Evolutionary conservation across 1,140 invertebrate genomes (phyloP).

Genomic region (Hermetia illucens): DNA sequence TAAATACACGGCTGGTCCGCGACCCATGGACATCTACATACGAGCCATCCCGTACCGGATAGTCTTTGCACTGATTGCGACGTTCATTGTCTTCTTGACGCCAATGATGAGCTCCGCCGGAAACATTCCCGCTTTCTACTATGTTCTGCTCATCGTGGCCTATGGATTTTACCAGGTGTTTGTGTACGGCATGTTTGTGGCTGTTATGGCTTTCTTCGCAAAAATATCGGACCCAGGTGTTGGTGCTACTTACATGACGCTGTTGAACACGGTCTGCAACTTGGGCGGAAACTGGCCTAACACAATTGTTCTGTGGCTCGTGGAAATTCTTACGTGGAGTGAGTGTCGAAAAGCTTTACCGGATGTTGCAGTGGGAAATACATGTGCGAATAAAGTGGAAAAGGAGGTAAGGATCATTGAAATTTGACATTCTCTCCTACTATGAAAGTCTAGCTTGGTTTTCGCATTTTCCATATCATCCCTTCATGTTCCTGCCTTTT

Average conservation of each 20-base stretch:
- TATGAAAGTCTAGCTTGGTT: too few relatives aligned
- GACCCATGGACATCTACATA: slow-evolving; percentile 78
- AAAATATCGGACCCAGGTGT: slow-evolving; percentile 60
- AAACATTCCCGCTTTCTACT: slow-evolving; percentile 66
- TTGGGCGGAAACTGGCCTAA: slow-evolving; percentile 95
- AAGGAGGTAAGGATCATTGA: slow-evolving; percentile 28
- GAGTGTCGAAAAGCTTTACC: too few relatives aligned
- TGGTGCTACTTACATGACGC: slow-evolving; percentile 98
- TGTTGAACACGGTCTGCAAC: slow-evolving; percentile 93
- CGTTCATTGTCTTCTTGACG: slow-evolving; percentile 72
- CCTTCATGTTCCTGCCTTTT: too few relatives aligned
- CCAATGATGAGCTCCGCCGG: slow-evolving; percentile 50
- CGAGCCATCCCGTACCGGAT: slow-evolving; percentile 81
- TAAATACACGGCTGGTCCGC: slow-evolving; percentile 75
- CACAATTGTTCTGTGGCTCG: slow-evolving; percentile 82
- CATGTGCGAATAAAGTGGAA: slow-evolving; percentile 34
- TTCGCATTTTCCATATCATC: too few relatives aligned
- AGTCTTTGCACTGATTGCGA: slow-evolving; percentile 69
- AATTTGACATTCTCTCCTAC: background rate
- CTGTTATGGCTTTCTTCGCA: slow-evolving; percentile 49
- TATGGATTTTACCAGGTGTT: slow-evolving; percentile 82
- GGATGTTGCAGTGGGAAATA: too few relatives aligned
- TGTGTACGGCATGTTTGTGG: slow-evolving; percentile 52
- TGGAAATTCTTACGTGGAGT: slow-evolving; percentile 77
- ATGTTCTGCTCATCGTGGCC: slow-evolving; percentile 56